Evolutionary conservation across 1,140 invertebrate species (phyloP), one percentile per base, ranked within the genome.

Genomic region (Asobara japonica): DNA sequence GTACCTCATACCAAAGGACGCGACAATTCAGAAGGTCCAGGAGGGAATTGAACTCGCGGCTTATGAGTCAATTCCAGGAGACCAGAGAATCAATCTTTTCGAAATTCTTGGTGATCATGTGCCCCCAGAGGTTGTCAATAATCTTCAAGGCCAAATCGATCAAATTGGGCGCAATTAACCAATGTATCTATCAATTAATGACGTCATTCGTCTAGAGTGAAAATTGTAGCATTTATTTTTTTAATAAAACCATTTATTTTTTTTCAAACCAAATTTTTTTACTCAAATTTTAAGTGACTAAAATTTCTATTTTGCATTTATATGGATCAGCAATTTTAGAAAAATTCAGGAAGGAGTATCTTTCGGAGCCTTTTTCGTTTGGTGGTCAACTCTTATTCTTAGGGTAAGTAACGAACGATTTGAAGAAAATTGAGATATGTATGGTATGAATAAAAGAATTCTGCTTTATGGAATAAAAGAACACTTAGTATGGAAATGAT

Each of bases 121-220:
- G 22, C 94, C 94, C 20, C 90, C 92, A 16, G 94, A 95, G 86
- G 94, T 95, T n/a, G 94, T 95, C 79, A 94, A 92, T 88, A 95
- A 95, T 84, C 89, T 95, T 11, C 94, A 95, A 79, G 83, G 90
- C 30, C 94, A 95, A 85, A 92, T 95, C 69, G 94, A 95, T 82
- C 90, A 93, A 85, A 92, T 95, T 74, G 94, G 94, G 67, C 89
- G 88, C 70, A 90, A 92, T 77, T 92, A 85, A 84, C 10, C 18
- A 3, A 45, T 16, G n/a, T 1, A 45, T 41, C 13, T 16, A 45
- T 45, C 18, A 45, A 45, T 45, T 45, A 45, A 16, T 45, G 41
- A 45, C 41, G 41, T 18, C n/a, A 45, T 45, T 45, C 41, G 18
- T 45, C 41, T 45, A 45, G 41, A 45, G n/a, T n/a, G 5, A 6